Percentiles rank a stretch among this genome's conserved stretches.
These are phyloP conservation scores for Mesoligia furuncula DNA, from an alignment of 2,888 invertebrate species.

Conservation along the genomic window DNA sequence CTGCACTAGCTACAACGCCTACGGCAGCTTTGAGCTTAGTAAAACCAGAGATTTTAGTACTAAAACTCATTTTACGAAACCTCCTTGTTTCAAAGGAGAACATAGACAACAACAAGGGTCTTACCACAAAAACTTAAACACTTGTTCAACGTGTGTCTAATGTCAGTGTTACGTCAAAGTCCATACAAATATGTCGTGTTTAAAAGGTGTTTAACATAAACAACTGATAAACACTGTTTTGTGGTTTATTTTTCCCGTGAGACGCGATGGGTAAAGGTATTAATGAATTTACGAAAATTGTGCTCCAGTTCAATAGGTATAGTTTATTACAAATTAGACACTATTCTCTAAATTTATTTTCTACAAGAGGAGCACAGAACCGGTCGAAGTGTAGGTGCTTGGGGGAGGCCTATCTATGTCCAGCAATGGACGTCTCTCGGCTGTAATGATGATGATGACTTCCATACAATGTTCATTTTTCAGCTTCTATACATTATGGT, in stretches of 20 bases:
- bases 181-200: neutral
- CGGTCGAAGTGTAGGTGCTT: too few species aligned
- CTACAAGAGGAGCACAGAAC: too few species aligned
- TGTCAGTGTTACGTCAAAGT: too few species aligned
- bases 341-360: too few species aligned
- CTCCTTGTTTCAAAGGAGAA: neutral
- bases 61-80: neutral
- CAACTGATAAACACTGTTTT: neutral
- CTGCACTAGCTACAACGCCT: neutral
- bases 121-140: too few species aligned
- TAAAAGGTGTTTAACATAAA: neutral
- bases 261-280: neutral
- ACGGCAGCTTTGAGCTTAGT: constrained; percentile 2
- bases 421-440: too few species aligned
- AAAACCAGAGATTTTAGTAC: neutral
- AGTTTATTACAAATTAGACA: neutral
- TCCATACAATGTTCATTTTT: neutral
- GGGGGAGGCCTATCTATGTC: too few species aligned
- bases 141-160: too few species aligned
- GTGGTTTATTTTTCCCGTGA: neutral
- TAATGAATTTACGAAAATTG: neutral
- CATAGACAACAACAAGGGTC: constrained; percentile 14
- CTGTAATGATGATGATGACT: too few species aligned
- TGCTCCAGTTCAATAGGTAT: neutral
- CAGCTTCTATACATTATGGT: too few species aligned